Evolutionary conservation across 2,888 invertebrate species (phyloP), one percentile per base, ranked within the genome.

Genomic region (Aphidius colemani): DNA sequence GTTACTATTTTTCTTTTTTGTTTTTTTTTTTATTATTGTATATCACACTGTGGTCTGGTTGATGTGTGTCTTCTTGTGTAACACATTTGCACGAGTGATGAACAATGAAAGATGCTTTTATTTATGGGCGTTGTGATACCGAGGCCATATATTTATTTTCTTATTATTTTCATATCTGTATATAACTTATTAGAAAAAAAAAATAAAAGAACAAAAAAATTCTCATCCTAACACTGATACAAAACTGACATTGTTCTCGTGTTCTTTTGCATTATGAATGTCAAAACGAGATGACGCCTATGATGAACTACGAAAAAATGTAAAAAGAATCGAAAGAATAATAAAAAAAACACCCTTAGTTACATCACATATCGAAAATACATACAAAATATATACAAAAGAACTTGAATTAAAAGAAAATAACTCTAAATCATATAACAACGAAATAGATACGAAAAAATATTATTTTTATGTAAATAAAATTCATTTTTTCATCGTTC

Each of bases 171-270:
- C 11, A 49, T 49, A n/a, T 49, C 49, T 30, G 30, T 30, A 30
- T 30, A 30, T 30, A 30, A 30, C 30, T 30, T 30, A 30, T 30
- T 30, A 30, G n/a, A n/a, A 30, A 30, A 30, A 30, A 30, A 5
- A 30, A 30, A 30, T 30, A 30, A 30, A 30, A 30, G 49, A 50
- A 2, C 8, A 18, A 18, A 50, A 3, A 11, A 6, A 18, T 55
- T 8, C 11, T 55, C 11, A 41, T 55, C 53, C 48, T 30, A 45
- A 43, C 8, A 18, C 49, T 63, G 58, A 59, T 51, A 65, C 64
- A 65, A 65, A 65, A 53, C 58, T 43, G 13, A n/a, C 46, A 53
- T 65, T 65, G 43, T 58, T 51, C 11, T 43, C n/a, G 41, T 45
- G 53, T 58, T 65, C 58, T 57, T 65, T 53, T 44, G 48, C 53